Conservation (phyloP, 2,797 vertebrate species). For the Aplochiton taeniatus region DNA sequence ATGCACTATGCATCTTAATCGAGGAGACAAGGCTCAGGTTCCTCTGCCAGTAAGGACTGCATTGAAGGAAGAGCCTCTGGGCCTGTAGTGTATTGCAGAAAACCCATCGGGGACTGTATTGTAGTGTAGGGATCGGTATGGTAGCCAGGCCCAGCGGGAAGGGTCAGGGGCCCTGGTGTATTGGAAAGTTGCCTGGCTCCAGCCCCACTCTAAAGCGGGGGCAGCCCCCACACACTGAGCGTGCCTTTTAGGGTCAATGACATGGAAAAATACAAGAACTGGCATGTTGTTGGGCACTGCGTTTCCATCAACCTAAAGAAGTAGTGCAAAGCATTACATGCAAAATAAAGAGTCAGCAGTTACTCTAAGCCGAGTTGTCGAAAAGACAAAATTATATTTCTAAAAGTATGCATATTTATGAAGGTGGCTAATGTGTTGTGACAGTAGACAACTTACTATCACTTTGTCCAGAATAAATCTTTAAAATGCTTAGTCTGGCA, state of each 20-base stretch:
- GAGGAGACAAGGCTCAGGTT: too few relatives aligned
- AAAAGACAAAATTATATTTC: too few relatives aligned
- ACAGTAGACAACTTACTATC: too few relatives aligned
- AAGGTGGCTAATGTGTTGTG: too few relatives aligned
- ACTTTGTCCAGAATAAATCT: too few relatives aligned
- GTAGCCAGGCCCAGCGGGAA: conserved; percentile 41
- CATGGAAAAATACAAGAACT: conserved; percentile 72
- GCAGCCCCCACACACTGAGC: conserved; percentile 61
- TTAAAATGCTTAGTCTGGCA: too few relatives aligned
- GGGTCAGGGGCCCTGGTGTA: conserved; percentile 44
- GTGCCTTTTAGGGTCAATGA: conserved; percentile 64
- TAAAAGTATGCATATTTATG: too few relatives aligned
- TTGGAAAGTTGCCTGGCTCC: conserved; percentile 67
- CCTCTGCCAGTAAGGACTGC: too few relatives aligned
- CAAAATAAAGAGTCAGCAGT: neutral
- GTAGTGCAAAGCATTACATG: conserved; percentile 45
- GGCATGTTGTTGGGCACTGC: conserved; percentile 63
- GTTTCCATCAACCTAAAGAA: conserved; percentile 40
- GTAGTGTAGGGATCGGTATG: conserved; percentile 53
- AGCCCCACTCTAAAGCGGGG: conserved; percentile 59
- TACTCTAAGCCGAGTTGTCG: too few relatives aligned
- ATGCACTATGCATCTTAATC: too few relatives aligned
- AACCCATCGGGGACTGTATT: conserved; percentile 50
- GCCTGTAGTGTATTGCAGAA: neutral
- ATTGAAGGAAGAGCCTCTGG: too few relatives aligned